These are phyloP conservation scores for Brotula barbata DNA, from an alignment of 2,797 vertebrate species.

Conservation along the genomic window DNA sequence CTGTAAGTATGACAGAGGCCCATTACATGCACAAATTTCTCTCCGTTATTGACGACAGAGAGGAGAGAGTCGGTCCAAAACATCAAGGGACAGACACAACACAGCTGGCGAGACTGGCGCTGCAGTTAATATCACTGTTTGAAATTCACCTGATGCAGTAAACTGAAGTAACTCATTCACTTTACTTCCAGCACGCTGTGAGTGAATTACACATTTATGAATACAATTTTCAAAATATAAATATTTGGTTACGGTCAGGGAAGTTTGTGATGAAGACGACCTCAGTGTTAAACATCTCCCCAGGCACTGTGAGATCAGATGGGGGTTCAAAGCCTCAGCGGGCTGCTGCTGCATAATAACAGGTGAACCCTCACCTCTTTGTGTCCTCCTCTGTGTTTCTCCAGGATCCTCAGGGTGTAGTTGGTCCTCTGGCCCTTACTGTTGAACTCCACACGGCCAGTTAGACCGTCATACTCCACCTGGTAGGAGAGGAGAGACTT, in stretches of 20 bases:
- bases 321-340: too few species aligned
- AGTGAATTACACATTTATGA: too few species aligned
- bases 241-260: slow-evolving; percentile 20
- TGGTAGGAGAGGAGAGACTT: slow-evolving; percentile 40
- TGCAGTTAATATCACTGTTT: neutral
- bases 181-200: too few species aligned
- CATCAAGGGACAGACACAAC: neutral
- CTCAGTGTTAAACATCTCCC: slow-evolving; percentile 50
- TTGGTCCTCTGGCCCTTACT: slow-evolving; percentile 96
- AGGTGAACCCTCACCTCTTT: slow-evolving; percentile 84
- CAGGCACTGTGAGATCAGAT: slow-evolving; percentile 40
- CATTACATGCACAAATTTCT: too few species aligned
- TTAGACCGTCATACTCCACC: slow-evolving; percentile 93
- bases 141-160: slow-evolving; percentile 1
- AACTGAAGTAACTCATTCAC: slow-evolving; percentile 8
- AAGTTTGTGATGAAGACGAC: slow-evolving; percentile 36
- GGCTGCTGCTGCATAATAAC: slow-evolving; percentile 42
- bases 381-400: slow-evolving; percentile 88
- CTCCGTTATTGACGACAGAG: too few species aligned
- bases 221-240: slow-evolving; percentile 27
- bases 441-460: slow-evolving; percentile 92
- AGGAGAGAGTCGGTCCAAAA: neutral
- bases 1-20: too few species aligned
- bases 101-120: neutral
- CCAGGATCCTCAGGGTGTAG: slow-evolving; percentile 90